These are phyloP conservation scores for Apis florea DNA, from an alignment of 1,140 invertebrate species.

Conservation along the genomic window DNA sequence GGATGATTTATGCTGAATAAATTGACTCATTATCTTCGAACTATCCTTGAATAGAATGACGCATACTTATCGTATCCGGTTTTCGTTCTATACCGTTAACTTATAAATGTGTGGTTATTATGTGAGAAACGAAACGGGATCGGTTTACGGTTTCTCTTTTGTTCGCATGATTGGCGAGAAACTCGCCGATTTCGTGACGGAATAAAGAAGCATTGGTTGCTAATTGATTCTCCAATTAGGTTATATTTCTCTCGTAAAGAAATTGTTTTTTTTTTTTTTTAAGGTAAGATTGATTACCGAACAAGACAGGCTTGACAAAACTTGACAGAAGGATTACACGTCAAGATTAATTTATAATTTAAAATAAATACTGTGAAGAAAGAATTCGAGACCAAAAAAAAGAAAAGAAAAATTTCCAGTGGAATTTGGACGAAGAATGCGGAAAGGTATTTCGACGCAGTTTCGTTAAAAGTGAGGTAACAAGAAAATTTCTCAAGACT, in stretches of 20 bases:
- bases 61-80: neutral
- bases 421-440: neutral
- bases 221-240: constrained; percentile 24
- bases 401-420: neutral
- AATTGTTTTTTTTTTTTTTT: neutral
- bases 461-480: constrained; percentile 12
- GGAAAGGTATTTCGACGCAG: neutral
- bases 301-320: too few relatives aligned
- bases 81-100: neutral
- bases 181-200: neutral
- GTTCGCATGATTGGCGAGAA: neutral
- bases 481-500: constrained; percentile 34
- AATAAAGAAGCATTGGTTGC: constrained; percentile 2
- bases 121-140: neutral
- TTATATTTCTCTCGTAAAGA: neutral
- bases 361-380: neutral
- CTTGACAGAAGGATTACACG: too few relatives aligned
- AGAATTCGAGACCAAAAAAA: neutral
- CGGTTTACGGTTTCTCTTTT: neutral
- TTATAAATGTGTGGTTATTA: neutral
- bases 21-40: neutral
- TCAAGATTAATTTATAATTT: neutral
- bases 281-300: neutral
- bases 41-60: neutral
- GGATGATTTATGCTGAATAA: neutral